Evolutionary conservation across 2,113 vertebrate genomes (phyloP).

Genomic region (Balaenoptera acutorostrata): DNA sequence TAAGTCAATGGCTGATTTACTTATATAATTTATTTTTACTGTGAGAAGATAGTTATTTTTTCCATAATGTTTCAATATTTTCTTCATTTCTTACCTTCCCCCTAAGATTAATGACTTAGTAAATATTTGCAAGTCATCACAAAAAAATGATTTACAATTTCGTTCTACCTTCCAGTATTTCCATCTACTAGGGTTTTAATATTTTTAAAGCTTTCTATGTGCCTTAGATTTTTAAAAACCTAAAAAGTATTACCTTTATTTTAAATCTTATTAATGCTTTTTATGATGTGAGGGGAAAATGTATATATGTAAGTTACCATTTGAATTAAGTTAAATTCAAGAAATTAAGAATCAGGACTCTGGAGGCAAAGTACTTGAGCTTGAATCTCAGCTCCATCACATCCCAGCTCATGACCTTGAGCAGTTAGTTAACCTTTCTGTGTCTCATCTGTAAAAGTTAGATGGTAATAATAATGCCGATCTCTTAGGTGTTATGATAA

Average conservation of each 20-base stretch:
- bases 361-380: neutral
- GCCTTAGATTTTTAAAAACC: neutral
- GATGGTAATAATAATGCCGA: neutral
- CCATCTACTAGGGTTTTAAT: neutral
- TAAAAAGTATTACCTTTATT: neutral
- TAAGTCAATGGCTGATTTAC: neutral
- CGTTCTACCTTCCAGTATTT: neutral
- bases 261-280: neutral
- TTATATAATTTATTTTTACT: neutral
- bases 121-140: neutral
- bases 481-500: neutral
- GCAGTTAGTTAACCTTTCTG: neutral
- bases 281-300: neutral
- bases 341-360: neutral
- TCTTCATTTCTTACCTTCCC: neutral
- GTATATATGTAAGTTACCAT: neutral
- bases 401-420: neutral
- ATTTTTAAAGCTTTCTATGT: neutral
- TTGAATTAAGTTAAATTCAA: neutral
- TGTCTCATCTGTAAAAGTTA: neutral
- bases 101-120: neutral
- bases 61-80: neutral
- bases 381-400: neutral
- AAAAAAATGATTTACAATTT: slow-evolving; percentile 15
- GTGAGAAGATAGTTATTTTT: neutral